A percentile compares a stretch with the other conserved stretches of the same genome.
Evolutionary conservation across 2,888 invertebrate species (phyloP).

Genomic region (Drosophila incognita): DNA sequence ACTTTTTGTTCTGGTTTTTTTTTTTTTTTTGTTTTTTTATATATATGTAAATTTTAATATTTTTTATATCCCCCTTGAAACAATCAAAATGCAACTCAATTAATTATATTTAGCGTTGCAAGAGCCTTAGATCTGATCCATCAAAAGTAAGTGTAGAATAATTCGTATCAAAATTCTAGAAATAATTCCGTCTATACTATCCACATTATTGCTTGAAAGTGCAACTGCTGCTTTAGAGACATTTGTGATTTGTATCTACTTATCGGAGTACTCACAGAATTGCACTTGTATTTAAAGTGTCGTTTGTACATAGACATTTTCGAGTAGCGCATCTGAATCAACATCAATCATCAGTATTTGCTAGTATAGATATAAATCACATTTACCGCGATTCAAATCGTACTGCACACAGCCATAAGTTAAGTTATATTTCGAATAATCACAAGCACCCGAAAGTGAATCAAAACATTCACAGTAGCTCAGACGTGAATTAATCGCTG

Average conservation of each 20-base stretch:
- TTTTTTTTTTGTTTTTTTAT: slow-evolving; percentile 51
- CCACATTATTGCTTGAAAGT: not conserved
- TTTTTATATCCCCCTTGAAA: slow-evolving; percentile 7
- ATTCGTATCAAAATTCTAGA: slow-evolving; percentile 20
- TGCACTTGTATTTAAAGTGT: not conserved
- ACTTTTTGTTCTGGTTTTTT: slow-evolving; percentile 27
- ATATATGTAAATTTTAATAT: slow-evolving; percentile 31
- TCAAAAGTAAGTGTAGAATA: slow-evolving; percentile 79
- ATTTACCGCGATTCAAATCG: not conserved
- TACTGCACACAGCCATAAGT: not conserved
- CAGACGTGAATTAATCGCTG: slow-evolving; percentile 4
- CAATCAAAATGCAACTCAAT: slow-evolving; percentile 23
- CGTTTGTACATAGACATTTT: not conserved
- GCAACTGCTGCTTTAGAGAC: not conserved
- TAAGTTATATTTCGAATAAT: not conserved
- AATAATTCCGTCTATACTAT: not conserved
- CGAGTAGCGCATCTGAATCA: not conserved
- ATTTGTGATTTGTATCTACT: not conserved
- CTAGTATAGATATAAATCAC: not conserved
- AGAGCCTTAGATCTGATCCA: slow-evolving; percentile 75
- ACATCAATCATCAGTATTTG: not conserved
- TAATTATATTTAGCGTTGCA: slow-evolving; percentile 76
- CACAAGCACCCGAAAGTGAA: slow-evolving; percentile 4
- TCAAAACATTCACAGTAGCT: slow-evolving; percentile 9
- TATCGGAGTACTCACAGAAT: not conserved